Evolutionary conservation across 2,888 invertebrate genomes (phyloP).

Genomic region (Nomada lathburiana): DNA sequence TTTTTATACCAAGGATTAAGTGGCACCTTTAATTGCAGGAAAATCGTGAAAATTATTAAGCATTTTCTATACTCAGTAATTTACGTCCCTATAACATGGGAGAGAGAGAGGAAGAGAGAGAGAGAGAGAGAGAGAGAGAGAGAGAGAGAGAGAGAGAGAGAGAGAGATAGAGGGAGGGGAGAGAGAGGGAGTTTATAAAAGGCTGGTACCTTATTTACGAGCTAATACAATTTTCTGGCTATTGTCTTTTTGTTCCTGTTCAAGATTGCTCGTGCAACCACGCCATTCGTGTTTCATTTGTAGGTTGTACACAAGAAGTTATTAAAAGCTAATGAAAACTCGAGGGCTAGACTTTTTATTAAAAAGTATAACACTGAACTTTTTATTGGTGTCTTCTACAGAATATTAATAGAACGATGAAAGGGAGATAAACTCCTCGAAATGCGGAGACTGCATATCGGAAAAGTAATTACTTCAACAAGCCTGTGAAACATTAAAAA

Average conservation of each 20-base stretch:
- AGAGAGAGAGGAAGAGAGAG: background rate
- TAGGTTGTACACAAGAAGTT: conserved; percentile 13
- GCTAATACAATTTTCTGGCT: conserved; percentile 32
- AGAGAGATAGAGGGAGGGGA: background rate
- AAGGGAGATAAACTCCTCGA: background rate
- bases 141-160: background rate
- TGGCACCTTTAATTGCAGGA: too few species aligned
- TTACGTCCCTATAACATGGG: too few species aligned
- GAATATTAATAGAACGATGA: conserved; percentile 6
- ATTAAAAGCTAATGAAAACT: conserved; percentile 26
- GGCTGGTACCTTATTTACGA: conserved; percentile 21
- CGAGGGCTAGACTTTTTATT: background rate
- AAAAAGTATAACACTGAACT: background rate
- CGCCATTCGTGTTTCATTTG: conserved; percentile 15
- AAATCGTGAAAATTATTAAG: too few species aligned
- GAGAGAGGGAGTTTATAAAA: background rate
- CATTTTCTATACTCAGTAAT: too few species aligned
- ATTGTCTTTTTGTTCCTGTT: conserved; percentile 17
- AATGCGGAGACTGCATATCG: background rate
- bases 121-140: background rate
- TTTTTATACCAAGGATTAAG: too few species aligned
- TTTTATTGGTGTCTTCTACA: conserved; percentile 5
- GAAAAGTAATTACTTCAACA: background rate
- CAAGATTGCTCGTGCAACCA: background rate
- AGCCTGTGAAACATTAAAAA: too few species aligned